These are phyloP conservation scores for Melanerpes formicivorus DNA, from an alignment of 2,113 vertebrate species.

Conservation along the genomic window DNA sequence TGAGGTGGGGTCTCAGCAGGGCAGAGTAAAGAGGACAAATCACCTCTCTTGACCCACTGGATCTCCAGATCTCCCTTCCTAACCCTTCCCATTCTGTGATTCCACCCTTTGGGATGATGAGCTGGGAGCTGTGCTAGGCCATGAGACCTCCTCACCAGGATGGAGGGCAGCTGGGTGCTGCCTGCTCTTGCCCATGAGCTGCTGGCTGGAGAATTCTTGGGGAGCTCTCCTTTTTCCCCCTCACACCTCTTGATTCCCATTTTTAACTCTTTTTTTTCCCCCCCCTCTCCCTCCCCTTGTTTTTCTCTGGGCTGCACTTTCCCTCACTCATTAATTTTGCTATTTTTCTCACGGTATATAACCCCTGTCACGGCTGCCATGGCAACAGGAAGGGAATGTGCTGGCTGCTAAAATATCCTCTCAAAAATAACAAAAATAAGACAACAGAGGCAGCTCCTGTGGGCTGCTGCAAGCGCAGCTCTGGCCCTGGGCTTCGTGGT, in stretches of 20 bases:
- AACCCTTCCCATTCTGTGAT: not conserved
- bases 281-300: constrained; percentile 75
- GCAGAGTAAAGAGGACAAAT: too few species aligned
- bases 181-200: constrained; percentile 46
- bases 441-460: constrained; percentile 76
- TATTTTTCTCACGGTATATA: constrained; percentile 88
- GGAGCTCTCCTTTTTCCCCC: not conserved
- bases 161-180: rapidly evolving
- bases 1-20: too few species aligned
- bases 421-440: constrained; percentile 88
- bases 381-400: constrained; percentile 85
- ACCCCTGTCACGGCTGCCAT: constrained; percentile 86
- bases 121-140: not conserved
- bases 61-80: too few species aligned
- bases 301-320: constrained; percentile 80
- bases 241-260: constrained; percentile 65
- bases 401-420: constrained; percentile 84
- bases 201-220: constrained; percentile 67
- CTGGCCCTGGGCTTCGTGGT: constrained; percentile 32
- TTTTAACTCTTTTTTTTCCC: constrained; percentile 76
- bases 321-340: constrained; percentile 87
- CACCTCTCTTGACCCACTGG: too few species aligned
- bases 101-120: rapidly evolving
- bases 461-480: constrained; percentile 60
- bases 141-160: rapidly evolving